Base-by-base conservation (phyloP, 2,113 vertebrate genomes). In the Zapornia atra region DNA sequence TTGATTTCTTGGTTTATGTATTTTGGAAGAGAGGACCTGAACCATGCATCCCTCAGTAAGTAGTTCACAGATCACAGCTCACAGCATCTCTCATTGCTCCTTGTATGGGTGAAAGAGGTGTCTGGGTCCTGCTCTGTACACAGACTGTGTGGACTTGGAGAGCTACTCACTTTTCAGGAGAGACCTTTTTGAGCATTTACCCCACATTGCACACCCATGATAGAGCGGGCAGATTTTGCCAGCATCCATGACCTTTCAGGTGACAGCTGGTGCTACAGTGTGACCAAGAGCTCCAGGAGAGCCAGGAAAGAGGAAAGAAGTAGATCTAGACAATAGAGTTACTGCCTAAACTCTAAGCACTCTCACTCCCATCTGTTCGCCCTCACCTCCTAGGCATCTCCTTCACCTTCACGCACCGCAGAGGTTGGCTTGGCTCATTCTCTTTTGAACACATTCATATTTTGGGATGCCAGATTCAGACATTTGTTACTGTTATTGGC, bases 371-470 rank as follows among this genome's bases (percentile, higher is more conserved):
- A 96, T 97, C 88, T 97, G 96, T 82, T 93, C 87, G 0, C 38
- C 51, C 87, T 95, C 91, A 96, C 92, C 94, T 97, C 94, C 83
- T 83, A 29, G 81, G 78, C 75, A 77, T 94, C 85, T 82, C 83
- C 94, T 96, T 96, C 93, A 94, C 95, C 94, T 95, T 96, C 94
- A 97, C 80, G 92, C 90, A 92, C 95, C 86, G 0, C 51, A 90
- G 84, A 96, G 93, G 92, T 60, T 97, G 93, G n/a, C 92, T 91
- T 66, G 75, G 75, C 78, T 96, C 7, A 0, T 50, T 78, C 46
- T 87, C 31, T 56, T 51, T 63, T 71, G 84, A 91, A 83, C 63
- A 65, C 12, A 0, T 85, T 96, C n/a, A 2, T 42, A 24, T 70
- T 94, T 96, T 63, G 75, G 51, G 78, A 85, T 95, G 92, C 82